Conservation (phyloP, 2,797 vertebrate species). For the Harpagifer antarcticus region DNA sequence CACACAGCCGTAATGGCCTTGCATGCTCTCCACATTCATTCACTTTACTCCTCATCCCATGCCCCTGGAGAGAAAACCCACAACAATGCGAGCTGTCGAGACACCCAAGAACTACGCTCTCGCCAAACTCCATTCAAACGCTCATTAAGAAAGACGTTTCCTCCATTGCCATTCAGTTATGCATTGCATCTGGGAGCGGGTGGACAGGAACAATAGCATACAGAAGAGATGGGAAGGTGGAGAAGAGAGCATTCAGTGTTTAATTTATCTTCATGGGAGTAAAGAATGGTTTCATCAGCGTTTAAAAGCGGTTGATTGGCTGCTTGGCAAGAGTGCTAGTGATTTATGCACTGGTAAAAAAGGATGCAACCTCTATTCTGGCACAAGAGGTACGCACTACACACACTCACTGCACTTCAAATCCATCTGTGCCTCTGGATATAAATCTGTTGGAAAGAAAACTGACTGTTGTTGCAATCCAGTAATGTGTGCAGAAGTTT, state of each 20-base stretch:
- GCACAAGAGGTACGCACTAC: constrained; percentile 3
- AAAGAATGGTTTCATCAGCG: constrained; percentile 71
- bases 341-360: constrained; percentile 53
- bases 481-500: constrained; percentile 33
- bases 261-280: constrained; percentile 59
- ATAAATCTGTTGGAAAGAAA: constrained; percentile 20
- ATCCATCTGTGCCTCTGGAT: constrained; percentile 35
- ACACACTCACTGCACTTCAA: constrained; percentile 15
- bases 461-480: constrained; percentile 11
- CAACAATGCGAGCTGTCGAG: constrained; percentile 66
- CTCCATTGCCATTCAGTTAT: constrained; percentile 65
- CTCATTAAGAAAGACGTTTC: constrained; percentile 76
- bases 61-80: constrained; percentile 65
- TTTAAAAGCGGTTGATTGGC: constrained; percentile 66
- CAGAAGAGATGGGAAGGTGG: constrained; percentile 49
- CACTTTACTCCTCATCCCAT: constrained; percentile 65
- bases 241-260: constrained; percentile 43
- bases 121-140: constrained; percentile 59
- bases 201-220: constrained; percentile 56
- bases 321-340: constrained; percentile 49
- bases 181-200: constrained; percentile 54
- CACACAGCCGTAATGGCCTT: constrained; percentile 70
- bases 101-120: constrained; percentile 52
- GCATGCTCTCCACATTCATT: constrained; percentile 66
- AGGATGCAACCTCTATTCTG: constrained; percentile 32